phyloP scores from a whole-genome alignment of 2,113 vertebrate genomes.

The Nannobrachium achirus region DNA sequence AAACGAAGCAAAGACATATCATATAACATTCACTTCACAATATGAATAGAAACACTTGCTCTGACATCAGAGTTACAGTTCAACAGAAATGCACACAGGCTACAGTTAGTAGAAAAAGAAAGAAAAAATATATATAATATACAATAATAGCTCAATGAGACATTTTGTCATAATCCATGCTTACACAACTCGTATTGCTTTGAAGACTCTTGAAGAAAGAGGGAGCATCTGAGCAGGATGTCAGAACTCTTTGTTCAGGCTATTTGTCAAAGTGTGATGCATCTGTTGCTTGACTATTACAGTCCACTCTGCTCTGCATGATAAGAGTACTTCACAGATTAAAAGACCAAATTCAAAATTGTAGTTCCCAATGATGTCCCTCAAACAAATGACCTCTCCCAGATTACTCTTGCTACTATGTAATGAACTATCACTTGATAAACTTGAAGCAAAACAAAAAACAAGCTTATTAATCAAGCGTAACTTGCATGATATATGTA shows the following conservation, averaged over 20 bases:
- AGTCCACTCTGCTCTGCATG: slow-evolving; percentile 29
- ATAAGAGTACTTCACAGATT: slow-evolving; percentile 11
- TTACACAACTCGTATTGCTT: slow-evolving; percentile 4
- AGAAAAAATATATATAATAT: slow-evolving; percentile 8
- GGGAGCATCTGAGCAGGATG: not conserved
- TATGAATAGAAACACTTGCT: slow-evolving; percentile 5
- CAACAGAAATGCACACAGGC: slow-evolving; percentile 34
- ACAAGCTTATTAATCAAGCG: slow-evolving; percentile 27
- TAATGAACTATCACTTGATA: slow-evolving; percentile 18
- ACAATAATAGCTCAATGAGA: slow-evolving; percentile 10
- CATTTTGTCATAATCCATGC: slow-evolving; percentile 20
- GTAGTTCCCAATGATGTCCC: not conserved
- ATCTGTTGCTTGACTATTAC: slow-evolving; percentile 10
- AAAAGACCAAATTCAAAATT: not conserved
- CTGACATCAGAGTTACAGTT: not conserved
- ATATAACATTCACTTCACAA: slow-evolving; percentile 11
- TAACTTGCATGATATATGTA: slow-evolving; percentile 74
- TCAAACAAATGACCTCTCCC: slow-evolving; percentile 44
- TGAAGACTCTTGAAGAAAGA: slow-evolving; percentile 12
- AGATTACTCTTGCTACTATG: slow-evolving; percentile 33
- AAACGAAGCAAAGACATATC: slow-evolving; percentile 30
- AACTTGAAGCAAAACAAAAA: slow-evolving; percentile 22
- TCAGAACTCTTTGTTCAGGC: not conserved
- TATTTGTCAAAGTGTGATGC: slow-evolving; percentile 13
- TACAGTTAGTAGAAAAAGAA: slow-evolving; percentile 3